These are phyloP conservation scores for Brachirus orientalis DNA, from an alignment of 2,113 vertebrate species.

Conservation along the genomic window DNA sequence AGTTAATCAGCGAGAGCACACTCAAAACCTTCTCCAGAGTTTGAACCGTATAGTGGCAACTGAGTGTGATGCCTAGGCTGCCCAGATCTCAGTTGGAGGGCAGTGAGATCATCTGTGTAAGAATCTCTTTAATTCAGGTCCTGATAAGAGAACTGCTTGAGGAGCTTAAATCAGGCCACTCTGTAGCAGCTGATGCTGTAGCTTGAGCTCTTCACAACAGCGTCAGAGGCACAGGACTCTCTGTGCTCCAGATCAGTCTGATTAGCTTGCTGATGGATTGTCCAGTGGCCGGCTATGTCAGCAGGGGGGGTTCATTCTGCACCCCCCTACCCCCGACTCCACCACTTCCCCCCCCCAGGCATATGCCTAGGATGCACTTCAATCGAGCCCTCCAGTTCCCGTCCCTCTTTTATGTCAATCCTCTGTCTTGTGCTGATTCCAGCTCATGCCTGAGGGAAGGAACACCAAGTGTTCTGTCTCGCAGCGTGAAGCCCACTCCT, in stretches of 20 bases:
- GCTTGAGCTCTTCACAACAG: slow-evolving; percentile 36
- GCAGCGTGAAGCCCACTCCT: slow-evolving; percentile 39
- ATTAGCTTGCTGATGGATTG: slow-evolving; percentile 77
- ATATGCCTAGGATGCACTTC: slow-evolving; percentile 45
- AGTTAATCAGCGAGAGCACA: slow-evolving; percentile 20
- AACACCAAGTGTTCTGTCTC: slow-evolving; percentile 43
- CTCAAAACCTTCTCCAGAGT: slow-evolving; percentile 45
- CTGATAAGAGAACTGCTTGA: slow-evolving; percentile 65
- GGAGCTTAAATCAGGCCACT: slow-evolving; percentile 72
- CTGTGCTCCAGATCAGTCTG: slow-evolving; percentile 72
- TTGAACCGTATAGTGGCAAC: slow-evolving; percentile 28
- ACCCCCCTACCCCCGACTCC: slow-evolving; percentile 1
- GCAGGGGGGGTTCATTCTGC: slow-evolving; percentile 49
- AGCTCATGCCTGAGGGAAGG: slow-evolving; percentile 32
- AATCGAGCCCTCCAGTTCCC: slow-evolving; percentile 16
- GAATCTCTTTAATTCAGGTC: slow-evolving; percentile 65
- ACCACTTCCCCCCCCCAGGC: not conserved
- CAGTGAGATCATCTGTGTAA: slow-evolving; percentile 66
- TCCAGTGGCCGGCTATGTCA: slow-evolving; percentile 61
- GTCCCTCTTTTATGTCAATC: slow-evolving; percentile 15
- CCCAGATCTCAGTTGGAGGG: slow-evolving; percentile 54
- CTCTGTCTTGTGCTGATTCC: slow-evolving; percentile 41
- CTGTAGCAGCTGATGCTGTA: slow-evolving; percentile 56
- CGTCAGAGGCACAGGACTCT: slow-evolving; percentile 42
- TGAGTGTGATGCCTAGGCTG: slow-evolving; percentile 38